Conservation (phyloP, 2,888 invertebrate species). For the Epistrophe eligans region DNA sequence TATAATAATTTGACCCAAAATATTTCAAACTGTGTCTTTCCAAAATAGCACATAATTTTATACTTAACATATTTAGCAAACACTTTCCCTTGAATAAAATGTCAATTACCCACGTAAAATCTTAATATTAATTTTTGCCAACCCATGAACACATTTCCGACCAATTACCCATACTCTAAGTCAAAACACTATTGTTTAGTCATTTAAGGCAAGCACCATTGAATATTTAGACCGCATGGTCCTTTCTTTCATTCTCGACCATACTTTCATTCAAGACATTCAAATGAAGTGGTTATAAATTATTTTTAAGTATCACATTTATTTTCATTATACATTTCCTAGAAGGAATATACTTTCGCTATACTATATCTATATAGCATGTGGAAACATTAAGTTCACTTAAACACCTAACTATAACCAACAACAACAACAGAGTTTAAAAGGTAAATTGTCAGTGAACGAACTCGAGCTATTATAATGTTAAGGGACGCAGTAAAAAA, state of each 20-base stretch:
- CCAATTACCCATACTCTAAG: neutral
- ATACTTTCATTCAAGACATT: constrained; percentile 15
- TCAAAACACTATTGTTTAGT: neutral
- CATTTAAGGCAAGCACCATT: neutral
- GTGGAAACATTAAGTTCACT: constrained; percentile 11
- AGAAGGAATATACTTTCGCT: neutral
- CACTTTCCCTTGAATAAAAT: neutral
- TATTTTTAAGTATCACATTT: constrained; percentile 24
- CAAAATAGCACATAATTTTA: neutral
- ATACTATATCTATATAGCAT: neutral
- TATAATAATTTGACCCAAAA: neutral
- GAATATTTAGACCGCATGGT: neutral
- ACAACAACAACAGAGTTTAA: constrained; percentile 2
- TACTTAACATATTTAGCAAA: constrained; percentile 3
- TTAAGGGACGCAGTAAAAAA: no score
- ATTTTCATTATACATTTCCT: constrained; percentile 22
- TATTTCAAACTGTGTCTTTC: neutral
- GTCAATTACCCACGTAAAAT: neutral
- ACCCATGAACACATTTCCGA: constrained; percentile 2
- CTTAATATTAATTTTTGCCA: neutral
- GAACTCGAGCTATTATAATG: neutral
- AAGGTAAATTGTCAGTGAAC: constrained; percentile 5
- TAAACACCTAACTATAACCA: neutral
- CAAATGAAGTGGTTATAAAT: constrained; percentile 35
- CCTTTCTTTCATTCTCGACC: neutral